Evolutionary conservation across 2,888 invertebrate genomes (phyloP).

Genomic region (Drosophila ochracea): DNA sequence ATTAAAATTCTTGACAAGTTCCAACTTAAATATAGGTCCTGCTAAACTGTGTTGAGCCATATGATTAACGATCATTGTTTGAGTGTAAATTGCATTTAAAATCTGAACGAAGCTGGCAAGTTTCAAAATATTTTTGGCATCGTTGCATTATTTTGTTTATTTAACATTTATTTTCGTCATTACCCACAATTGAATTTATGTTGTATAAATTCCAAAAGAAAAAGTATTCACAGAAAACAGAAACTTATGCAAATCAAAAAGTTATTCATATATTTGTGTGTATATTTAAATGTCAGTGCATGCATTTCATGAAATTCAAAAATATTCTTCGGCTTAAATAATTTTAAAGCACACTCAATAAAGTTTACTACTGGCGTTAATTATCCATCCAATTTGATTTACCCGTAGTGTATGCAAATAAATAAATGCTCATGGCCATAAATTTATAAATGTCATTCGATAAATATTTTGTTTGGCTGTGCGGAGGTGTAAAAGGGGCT

Average conservation of each 20-base stretch:
- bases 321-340: conserved; percentile 1
- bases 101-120: neutral
- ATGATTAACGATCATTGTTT: neutral
- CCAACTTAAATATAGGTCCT: conserved; percentile 44
- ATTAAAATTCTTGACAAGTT: conserved; percentile 49
- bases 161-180: neutral
- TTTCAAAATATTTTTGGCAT: neutral
- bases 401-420: conserved; percentile 32
- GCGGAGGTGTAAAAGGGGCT: neutral
- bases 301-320: neutral
- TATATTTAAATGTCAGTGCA: neutral
- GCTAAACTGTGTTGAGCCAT: conserved; percentile 31
- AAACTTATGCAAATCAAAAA: neutral
- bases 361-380: conserved; percentile 44
- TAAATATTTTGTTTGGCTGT: conserved; percentile 50
- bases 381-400: conserved; percentile 57
- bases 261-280: neutral
- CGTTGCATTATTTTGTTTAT: neutral
- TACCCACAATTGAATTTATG: neutral
- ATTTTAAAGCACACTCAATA: conserved; percentile 13
- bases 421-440: conserved; percentile 33
- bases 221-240: neutral
- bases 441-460: conserved; percentile 59
- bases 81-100: neutral
- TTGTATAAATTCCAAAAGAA: neutral